Evolutionary conservation across 2,888 invertebrate genomes (phyloP), one percentile per base, ranked within the genome.

Genomic region (Drosophila mimica): DNA sequence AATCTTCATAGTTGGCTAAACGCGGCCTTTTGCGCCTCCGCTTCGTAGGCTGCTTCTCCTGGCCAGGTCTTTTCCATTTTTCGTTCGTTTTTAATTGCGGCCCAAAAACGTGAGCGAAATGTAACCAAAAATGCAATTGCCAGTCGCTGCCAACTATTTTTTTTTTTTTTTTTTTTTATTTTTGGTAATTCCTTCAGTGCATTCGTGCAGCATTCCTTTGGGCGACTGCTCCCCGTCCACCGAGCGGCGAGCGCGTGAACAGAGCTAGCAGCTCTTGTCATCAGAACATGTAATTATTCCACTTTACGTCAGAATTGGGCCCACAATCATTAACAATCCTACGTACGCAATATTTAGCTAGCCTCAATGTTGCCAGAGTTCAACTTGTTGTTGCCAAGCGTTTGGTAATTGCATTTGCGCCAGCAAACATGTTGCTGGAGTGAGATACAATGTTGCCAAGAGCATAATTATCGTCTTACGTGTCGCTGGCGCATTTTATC

Each of bases 1-100:
- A 88, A 93, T 93, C 93, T 93, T 93, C 90, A 92, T 92, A 93
- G 92, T 92, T 93, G 92, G 92, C 91, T 93, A 92, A 91, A 83
- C 92, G 90, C 92, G 91, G 92, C 89, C 91, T 91, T 91, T 92
- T 91, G 89, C 87, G 89, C 86, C 85, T 83, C 57, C 72, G 67
- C 75, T 64, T 59, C 40, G 65, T 72, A 61, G 57, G 70, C 73
- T 54, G 70, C 56, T 72, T 66, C 51, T 71, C 65, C 65, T 70
- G 56, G 36, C n/a, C 36, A 48, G 46, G 46, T n/a, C 63, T 62
- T 58, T 70, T 67, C 82, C 83, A 38, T 76, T 84, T 75, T 77
- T 71, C 57, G 76, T 75, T 54, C 69, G 76, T 83, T 82, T 88
- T 91, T 92, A 92, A 91, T 92, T 92, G 91, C 90, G 90, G 81